Evolutionary conservation across 2,113 vertebrate genomes (phyloP).

Genomic region (Sigmodon hispidus): DNA sequence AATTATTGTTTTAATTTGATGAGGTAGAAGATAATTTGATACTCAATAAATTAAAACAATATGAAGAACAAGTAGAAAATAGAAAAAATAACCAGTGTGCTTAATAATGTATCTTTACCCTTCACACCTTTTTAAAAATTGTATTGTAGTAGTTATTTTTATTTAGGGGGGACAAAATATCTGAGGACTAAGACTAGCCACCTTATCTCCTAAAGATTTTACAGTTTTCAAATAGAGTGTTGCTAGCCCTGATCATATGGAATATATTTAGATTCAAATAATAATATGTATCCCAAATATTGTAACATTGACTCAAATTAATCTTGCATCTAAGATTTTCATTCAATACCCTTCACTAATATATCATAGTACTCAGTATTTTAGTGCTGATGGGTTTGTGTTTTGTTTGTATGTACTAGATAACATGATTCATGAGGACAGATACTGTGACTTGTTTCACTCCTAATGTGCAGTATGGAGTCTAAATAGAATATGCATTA

Average conservation of each 20-base stretch:
- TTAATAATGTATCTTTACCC: not conserved
- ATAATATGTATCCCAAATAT: not conserved
- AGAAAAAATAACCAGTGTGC: not conserved
- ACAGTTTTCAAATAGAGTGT: not conserved
- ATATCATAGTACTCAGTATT: not conserved
- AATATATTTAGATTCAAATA: not conserved
- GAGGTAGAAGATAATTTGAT: not conserved
- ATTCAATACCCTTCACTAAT: not conserved
- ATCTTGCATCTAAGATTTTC: not conserved
- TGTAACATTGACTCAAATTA: not conserved
- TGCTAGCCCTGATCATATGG: not conserved
- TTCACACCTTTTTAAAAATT: not conserved
- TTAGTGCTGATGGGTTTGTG: not conserved
- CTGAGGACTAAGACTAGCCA: not conserved
- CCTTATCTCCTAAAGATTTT: not conserved
- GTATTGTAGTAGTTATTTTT: not conserved
- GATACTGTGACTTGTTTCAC: not conserved
- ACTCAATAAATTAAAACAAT: not conserved
- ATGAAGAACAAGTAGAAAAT: not conserved
- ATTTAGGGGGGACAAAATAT: not conserved
- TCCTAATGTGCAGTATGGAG: not conserved
- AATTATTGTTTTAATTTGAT: not conserved
- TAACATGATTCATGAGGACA: not conserved
- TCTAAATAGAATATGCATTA: slow-evolving; percentile 3
- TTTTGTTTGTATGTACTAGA: not conserved